phyloP scores from a whole-genome alignment of 2,888 invertebrate species.

The Marasmarcha lunaedactyla region DNA sequence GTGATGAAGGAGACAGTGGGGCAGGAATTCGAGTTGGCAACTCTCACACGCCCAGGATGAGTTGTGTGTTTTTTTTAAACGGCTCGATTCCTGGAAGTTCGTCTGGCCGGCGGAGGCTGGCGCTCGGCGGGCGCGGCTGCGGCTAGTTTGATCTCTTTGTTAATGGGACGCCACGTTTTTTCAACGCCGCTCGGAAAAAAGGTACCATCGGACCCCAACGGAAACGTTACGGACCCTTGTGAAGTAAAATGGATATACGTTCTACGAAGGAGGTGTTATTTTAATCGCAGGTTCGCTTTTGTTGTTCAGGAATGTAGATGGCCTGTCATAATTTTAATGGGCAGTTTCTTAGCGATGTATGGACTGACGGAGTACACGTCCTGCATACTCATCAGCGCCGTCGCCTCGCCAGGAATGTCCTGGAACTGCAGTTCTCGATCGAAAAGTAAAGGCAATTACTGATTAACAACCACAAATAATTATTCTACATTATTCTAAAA shows the following conservation, averaged over 20 bases:
- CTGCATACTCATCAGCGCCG: constrained; percentile 45
- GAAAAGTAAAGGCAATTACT: no score
- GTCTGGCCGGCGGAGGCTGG: constrained; percentile 60
- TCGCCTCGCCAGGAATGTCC: constrained; percentile 4
- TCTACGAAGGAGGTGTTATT: constrained; percentile 68
- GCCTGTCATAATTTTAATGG: constrained; percentile 68
- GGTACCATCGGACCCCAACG: constrained; percentile 64
- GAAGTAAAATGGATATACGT: constrained; percentile 65
- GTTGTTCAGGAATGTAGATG: constrained; percentile 67
- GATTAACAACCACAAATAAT: no score
- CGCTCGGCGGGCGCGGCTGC: constrained; percentile 53
- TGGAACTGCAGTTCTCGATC: no score
- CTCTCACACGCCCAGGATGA: constrained; percentile 60
- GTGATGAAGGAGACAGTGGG: background rate
- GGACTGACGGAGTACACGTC: constrained; percentile 40
- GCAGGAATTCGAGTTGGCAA: constrained; percentile 52
- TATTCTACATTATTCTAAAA: no score
- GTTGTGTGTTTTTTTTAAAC: constrained; percentile 60
- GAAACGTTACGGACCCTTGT: constrained; percentile 67
- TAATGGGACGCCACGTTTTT: constrained; percentile 70
- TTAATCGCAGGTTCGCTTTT: constrained; percentile 64
- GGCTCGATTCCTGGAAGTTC: constrained; percentile 62
- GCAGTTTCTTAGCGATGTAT: constrained; percentile 51
- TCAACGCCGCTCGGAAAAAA: constrained; percentile 58
- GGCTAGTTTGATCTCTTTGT: constrained; percentile 70